Conservation (phyloP, 2,797 vertebrate species). For the Galagoides demidoff region DNA sequence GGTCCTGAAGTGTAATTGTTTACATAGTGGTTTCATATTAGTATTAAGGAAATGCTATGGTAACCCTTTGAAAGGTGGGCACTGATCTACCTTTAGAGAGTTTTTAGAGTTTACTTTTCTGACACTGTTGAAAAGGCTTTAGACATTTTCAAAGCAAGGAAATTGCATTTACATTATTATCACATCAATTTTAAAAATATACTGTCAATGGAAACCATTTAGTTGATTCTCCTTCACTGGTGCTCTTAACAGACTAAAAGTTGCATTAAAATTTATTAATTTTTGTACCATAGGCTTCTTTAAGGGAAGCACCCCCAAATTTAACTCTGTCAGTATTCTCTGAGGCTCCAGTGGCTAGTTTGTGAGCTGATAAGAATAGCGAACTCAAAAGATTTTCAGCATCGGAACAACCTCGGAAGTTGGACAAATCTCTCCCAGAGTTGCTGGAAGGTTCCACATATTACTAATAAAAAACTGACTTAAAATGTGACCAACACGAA, state of each 20-base stretch:
- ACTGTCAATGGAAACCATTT: constrained; percentile 8
- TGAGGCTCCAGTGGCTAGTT: not conserved
- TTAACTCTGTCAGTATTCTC: not conserved
- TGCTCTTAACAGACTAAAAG: not conserved
- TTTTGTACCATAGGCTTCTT: not conserved
- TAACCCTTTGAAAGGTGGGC: not conserved
- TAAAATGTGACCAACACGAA: constrained; percentile 51
- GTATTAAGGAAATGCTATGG: not conserved
- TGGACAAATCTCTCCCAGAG: not conserved
- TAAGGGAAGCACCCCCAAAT: constrained; percentile 52
- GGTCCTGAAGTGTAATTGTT: too few species aligned
- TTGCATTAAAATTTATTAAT: not conserved
- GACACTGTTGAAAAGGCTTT: not conserved
- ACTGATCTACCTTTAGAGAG: not conserved
- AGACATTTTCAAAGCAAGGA: not conserved
- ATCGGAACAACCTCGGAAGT: not conserved
- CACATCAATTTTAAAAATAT: not conserved
- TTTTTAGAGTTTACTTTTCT: not conserved
- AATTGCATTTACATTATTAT: constrained; percentile 5
- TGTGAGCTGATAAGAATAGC: not conserved
- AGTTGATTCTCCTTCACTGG: not conserved
- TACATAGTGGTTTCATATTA: too few species aligned
- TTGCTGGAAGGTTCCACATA: constrained; percentile 21
- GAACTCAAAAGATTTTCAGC: not conserved
- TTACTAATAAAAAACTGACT: constrained; percentile 60